Evolutionary conservation across 2,113 vertebrate genomes (phyloP).

Genomic region (Pachycephala philippinensis): DNA sequence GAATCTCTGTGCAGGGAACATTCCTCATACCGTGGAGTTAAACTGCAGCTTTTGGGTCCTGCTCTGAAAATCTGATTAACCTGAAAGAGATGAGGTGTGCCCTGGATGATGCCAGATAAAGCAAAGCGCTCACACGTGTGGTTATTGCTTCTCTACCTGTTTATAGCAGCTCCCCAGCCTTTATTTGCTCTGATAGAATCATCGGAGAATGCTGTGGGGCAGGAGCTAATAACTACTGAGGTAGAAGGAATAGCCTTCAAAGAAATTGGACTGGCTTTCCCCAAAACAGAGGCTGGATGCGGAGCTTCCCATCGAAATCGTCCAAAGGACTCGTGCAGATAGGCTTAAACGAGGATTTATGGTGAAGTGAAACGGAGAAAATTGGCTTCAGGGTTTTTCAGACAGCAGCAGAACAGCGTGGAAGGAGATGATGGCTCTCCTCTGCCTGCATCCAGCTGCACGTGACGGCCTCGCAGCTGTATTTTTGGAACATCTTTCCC

Average conservation of each 20-base stretch:
- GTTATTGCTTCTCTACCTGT: background rate
- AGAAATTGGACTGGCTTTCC: background rate
- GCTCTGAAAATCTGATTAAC: background rate
- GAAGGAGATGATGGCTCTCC: background rate
- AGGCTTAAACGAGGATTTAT: background rate
- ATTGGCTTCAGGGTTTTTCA: background rate
- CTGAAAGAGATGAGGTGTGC: background rate
- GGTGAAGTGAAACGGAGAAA: background rate
- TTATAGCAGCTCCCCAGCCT: background rate
- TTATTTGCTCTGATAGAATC: fast-evolving
- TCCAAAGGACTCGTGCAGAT: background rate
- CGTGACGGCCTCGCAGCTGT: background rate
- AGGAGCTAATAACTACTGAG: background rate
- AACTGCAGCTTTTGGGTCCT: background rate
- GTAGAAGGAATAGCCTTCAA: background rate
- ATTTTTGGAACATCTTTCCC: conserved; percentile 4
- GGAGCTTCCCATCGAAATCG: background rate
- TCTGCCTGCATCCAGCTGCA: background rate
- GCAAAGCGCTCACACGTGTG: background rate
- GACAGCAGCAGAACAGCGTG: background rate
- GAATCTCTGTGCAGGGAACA: background rate
- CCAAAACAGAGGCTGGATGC: background rate
- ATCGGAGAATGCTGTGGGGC: background rate
- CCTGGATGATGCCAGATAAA: background rate
- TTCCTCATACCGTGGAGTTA: background rate